These are phyloP conservation scores for Mesembrinibis cayennensis DNA, from an alignment of 2,113 vertebrate genomes.

Conservation along the genomic window DNA sequence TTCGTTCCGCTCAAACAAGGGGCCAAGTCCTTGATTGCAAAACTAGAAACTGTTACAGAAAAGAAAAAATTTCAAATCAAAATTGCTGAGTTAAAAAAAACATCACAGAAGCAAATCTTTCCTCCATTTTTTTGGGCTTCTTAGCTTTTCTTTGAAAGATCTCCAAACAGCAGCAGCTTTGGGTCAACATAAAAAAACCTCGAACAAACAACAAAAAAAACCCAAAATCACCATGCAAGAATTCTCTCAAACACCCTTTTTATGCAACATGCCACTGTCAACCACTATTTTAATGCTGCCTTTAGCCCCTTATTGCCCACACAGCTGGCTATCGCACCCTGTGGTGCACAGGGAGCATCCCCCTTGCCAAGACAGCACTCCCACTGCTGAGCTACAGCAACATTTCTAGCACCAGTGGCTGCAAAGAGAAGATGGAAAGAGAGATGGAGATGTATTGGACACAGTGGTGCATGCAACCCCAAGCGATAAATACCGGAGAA, in stretches of 20 bases:
- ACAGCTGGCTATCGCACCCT: fast-evolving
- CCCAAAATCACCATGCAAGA: neutral
- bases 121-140: neutral
- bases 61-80: neutral
- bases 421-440: neutral
- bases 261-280: neutral
- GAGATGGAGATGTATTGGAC: neutral
- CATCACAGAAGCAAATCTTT: neutral
- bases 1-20: neutral
- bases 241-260: neutral
- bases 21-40: neutral
- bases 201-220: neutral
- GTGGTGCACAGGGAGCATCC: fast-evolving
- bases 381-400: neutral
- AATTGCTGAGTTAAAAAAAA: neutral
- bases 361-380: neutral
- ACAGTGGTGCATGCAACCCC: neutral
- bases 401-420: neutral
- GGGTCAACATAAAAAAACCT: neutral
- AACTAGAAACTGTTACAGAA: neutral
- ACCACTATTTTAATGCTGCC: neutral
- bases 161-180: neutral
- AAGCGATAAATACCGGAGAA: neutral
- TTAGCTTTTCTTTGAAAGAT: neutral
- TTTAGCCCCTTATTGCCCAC: neutral